These are phyloP conservation scores for Hyposoter dolosus DNA, from an alignment of 2,888 invertebrate species.

Conservation along the genomic window DNA sequence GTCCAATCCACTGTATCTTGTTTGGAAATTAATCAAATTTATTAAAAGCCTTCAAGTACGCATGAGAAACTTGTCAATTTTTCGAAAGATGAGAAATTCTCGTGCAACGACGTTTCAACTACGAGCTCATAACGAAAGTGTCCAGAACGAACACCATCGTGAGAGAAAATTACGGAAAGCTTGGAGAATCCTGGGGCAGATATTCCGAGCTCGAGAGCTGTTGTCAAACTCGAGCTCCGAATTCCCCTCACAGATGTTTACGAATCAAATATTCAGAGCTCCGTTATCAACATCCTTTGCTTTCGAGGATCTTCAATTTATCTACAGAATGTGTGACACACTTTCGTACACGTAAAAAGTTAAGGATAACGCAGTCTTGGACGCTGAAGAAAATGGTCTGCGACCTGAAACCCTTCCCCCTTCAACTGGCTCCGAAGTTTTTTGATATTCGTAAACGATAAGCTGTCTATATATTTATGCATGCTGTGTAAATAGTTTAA, in stretches of 20 bases:
- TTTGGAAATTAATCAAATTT: conserved; percentile 5
- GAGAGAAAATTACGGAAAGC: not conserved
- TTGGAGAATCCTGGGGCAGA: conserved; percentile 14
- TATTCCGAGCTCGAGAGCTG: conserved; percentile 31
- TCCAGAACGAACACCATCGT: not conserved
- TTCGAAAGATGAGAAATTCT: not conserved
- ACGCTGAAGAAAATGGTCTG: conserved; percentile 36
- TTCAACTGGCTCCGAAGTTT: conserved; percentile 61
- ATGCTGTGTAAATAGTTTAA: conserved; percentile 72
- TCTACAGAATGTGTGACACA: conserved; percentile 24
- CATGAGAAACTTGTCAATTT: conserved; percentile 2
- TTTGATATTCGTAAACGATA: conserved; percentile 76
- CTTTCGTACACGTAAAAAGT: conserved; percentile 47
- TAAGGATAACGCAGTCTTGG: conserved; percentile 21
- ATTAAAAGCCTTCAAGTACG: not conserved
- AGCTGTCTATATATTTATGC: conserved; percentile 74
- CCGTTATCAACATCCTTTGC: too few species aligned
- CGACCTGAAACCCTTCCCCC: conserved; percentile 43
- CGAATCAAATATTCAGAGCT: not conserved
- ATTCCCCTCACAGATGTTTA: not conserved
- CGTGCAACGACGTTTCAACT: conserved; percentile 32
- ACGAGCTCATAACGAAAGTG: conserved; percentile 12
- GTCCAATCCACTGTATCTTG: not conserved
- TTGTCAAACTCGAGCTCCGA: not conserved
- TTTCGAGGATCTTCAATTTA: not conserved